These are phyloP conservation scores for Drosophila azteca DNA, from an alignment of 1,140 invertebrate species.

Conservation along the genomic window DNA sequence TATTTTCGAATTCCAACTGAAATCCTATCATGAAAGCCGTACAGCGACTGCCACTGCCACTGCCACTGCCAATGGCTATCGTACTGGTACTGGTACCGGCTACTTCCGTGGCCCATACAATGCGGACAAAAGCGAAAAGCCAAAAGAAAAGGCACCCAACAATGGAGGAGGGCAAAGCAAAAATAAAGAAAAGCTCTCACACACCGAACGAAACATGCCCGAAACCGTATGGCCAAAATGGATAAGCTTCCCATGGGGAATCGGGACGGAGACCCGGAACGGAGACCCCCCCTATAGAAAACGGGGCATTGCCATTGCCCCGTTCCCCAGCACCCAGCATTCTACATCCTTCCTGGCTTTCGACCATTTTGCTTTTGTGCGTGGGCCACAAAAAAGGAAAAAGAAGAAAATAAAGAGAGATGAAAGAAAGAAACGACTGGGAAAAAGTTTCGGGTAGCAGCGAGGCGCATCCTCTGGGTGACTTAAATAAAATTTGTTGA, in stretches of 20 bases:
- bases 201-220: slow-evolving; percentile 27
- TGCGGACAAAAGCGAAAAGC: slow-evolving; percentile 62
- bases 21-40: slow-evolving; percentile 16
- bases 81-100: slow-evolving; percentile 6
- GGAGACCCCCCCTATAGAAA: slow-evolving; percentile 54
- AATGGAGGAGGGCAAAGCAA: slow-evolving; percentile 21
- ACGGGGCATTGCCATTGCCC: slow-evolving; percentile 58
- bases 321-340: slow-evolving; percentile 30
- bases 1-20: slow-evolving; percentile 54
- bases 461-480: slow-evolving; percentile 70
- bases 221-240: slow-evolving; percentile 78
- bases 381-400: background rate
- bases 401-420: slow-evolving; percentile 5
- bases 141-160: slow-evolving; percentile 65
- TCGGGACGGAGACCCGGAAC: slow-evolving; percentile 10
- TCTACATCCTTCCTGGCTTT: slow-evolving; percentile 46
- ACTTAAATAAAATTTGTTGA: slow-evolving; percentile 82
- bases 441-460: slow-evolving; percentile 44
- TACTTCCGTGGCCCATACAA: slow-evolving; percentile 56
- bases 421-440: slow-evolving; percentile 28
- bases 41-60: background rate
- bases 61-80: too few species aligned
- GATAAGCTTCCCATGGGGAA: slow-evolving; percentile 62
- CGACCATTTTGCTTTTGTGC: slow-evolving; percentile 29
- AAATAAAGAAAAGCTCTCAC: slow-evolving; percentile 23